These are phyloP conservation scores for Suillia variegata DNA, from an alignment of 2,888 invertebrate species.

Conservation along the genomic window DNA sequence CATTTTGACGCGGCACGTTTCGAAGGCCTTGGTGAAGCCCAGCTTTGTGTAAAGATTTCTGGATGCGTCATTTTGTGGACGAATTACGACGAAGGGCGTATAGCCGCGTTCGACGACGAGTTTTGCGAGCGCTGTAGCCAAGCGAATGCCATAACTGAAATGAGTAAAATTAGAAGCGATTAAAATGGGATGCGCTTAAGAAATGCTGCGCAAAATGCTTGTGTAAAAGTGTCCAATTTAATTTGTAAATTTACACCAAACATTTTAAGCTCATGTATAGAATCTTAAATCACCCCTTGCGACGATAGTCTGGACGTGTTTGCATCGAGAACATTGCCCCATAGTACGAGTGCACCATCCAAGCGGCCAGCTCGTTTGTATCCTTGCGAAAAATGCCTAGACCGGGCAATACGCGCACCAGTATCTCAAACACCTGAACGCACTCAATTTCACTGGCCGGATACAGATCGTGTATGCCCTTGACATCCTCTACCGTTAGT, in stretches of 20 bases:
- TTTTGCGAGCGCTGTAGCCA: slow-evolving; percentile 71
- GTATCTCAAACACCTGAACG: slow-evolving; percentile 79
- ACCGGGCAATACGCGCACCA: slow-evolving; percentile 78
- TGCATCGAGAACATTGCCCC: slow-evolving; percentile 94
- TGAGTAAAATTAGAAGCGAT: too few relatives aligned
- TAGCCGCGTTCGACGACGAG: slow-evolving; percentile 76
- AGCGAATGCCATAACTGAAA: slow-evolving; percentile 70
- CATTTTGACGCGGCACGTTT: slow-evolving; percentile 80
- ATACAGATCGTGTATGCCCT: slow-evolving; percentile 82
- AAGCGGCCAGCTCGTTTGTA: slow-evolving; percentile 78
- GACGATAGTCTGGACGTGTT: slow-evolving; percentile 76
- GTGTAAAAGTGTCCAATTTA: too few relatives aligned
- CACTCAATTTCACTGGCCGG: slow-evolving; percentile 89
- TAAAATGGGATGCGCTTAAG: too few relatives aligned
- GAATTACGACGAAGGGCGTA: slow-evolving; percentile 84
- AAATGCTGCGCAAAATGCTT: neutral
- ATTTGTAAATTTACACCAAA: too few relatives aligned
- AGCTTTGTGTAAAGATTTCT: slow-evolving; percentile 82
- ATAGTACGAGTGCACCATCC: slow-evolving; percentile 92
- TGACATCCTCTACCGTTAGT: slow-evolving; percentile 77
- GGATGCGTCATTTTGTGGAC: slow-evolving; percentile 86
- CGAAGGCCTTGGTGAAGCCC: slow-evolving; percentile 79
- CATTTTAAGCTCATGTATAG: neutral
- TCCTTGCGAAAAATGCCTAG: slow-evolving; percentile 75
- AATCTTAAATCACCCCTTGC: slow-evolving; percentile 65